Base-by-base conservation (phyloP, 2,888 invertebrate genomes). In the Oconnorella tubifera region DNA sequence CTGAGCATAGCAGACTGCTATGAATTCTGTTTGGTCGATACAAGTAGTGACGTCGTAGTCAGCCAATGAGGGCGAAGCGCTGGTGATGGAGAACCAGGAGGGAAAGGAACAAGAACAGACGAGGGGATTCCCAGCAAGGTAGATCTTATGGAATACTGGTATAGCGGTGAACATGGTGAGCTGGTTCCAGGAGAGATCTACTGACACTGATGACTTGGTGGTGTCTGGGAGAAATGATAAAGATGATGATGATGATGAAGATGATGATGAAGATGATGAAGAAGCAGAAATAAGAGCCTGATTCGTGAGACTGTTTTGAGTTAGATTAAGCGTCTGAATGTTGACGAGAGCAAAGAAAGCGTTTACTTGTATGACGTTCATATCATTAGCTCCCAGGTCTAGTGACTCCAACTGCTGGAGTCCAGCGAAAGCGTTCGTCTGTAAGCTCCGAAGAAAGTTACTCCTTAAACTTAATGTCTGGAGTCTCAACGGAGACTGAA, bases 121-220 rank as follows among this genome's bases (percentile, higher is more conserved):
- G 23, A 60, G 29, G 40, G 60, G 60, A 60, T 60, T 60, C 33
- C 60, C 60, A 28, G 50, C 19, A 1, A 60, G 27, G 51, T 48
- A 60, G 14, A 60, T 23, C 4, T 51, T n/a, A 28, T 4, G 2
- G 32, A 50, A 60, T 19, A 3, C 25, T 23, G 28, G 60, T 29
- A 60, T 28, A 4, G 19, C 48, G 1, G 29, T 49, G 1, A 60
- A n/a, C n/a, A 14, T 49, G 28, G 27, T 50, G 14, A 60, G 29
- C 29, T 50, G 49, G 50, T 60, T 60, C 60, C 60, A 60, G 1
- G 48, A 48, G 3, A 60, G 50, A 29, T 60, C 50, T 1, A 60
- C 60, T 2, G 50, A 31, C 6, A 33, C 53, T 6, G 6, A 6
- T 6, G 53, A 25, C 10, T 6, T 23, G 25, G 53, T 27, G 10